These are phyloP conservation scores for Brachionichthys hirsutus DNA, from an alignment of 2,113 vertebrate genomes.

Conservation along the genomic window DNA sequence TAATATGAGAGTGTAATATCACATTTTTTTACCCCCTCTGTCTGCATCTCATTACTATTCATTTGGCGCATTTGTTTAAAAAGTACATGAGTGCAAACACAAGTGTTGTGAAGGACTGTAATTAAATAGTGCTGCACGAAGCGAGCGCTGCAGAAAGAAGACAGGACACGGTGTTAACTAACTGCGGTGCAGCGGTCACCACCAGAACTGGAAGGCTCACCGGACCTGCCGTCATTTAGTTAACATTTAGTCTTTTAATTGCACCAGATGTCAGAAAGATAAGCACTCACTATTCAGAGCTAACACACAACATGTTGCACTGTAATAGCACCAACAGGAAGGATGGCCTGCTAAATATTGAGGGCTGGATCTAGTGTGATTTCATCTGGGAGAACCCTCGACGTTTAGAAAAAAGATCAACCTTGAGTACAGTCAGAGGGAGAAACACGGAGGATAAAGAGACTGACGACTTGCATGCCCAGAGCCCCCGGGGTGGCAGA, in stretches of 20 bases:
- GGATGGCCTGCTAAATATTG: too few relatives aligned
- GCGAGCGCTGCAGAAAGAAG: constrained; percentile 5
- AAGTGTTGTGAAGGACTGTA: constrained; percentile 16
- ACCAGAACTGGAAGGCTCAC: constrained; percentile 28
- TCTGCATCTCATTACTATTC: constrained; percentile 46
- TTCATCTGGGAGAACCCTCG: too few relatives aligned
- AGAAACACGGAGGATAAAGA: constrained; percentile 40
- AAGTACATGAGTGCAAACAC: constrained; percentile 19
- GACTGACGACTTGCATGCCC: constrained; percentile 41
- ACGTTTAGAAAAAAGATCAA: constrained; percentile 38
- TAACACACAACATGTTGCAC: too few relatives aligned
- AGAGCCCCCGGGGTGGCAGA: constrained; percentile 30
- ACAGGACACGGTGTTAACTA: constrained; percentile 17
- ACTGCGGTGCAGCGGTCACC: constrained; percentile 1
- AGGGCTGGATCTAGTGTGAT: too few relatives aligned
- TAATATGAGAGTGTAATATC: constrained; percentile 18
- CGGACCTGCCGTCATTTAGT: constrained; percentile 20
- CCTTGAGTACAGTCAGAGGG: constrained; percentile 38
- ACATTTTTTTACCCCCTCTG: constrained; percentile 13
- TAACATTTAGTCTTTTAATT: constrained; percentile 30
- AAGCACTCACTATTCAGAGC: too few relatives aligned
- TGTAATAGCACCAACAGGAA: too few relatives aligned
- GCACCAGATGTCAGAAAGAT: not conserved
- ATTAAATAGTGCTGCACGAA: constrained; percentile 9
- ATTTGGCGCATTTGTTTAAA: constrained; percentile 47